These are phyloP conservation scores for Theonella swinhoei DNA, from an alignment of 37 sponge, comb jelly and placozoan species.

Conservation along the genomic window DNA sequence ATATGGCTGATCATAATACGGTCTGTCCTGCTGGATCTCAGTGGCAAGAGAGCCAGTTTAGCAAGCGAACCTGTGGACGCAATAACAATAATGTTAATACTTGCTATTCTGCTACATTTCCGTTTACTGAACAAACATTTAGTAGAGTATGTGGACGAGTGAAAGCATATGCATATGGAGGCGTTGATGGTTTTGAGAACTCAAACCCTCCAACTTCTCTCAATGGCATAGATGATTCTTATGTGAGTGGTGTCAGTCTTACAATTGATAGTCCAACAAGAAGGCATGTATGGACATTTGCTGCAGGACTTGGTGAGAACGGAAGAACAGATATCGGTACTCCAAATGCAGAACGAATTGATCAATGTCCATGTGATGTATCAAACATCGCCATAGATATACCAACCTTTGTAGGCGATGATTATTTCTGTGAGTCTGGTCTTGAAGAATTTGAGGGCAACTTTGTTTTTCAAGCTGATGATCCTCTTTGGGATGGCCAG, in stretches of 20 bases:
- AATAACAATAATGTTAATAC: no score
- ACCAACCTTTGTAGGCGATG: slow-evolving; percentile 5
- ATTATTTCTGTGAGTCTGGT: slow-evolving; percentile 34
- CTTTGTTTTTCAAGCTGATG: neutral
- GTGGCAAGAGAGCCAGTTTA: no score
- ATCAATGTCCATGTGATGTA: neutral
- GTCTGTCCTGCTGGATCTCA: neutral
- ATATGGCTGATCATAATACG: neutral
- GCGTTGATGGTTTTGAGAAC: neutral
- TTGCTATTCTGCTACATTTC: no score
- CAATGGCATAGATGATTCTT: neutral
- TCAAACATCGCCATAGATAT: neutral
- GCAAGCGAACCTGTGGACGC: no score
- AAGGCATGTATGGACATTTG: slow-evolving; percentile 11
- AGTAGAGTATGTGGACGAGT: no score
- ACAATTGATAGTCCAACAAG: neutral
- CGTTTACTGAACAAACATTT: no score
- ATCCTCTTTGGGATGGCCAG: slow-evolving; percentile 33
- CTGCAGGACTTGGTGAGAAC: neutral
- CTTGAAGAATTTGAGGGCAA: neutral
- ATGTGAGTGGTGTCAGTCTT: no score
- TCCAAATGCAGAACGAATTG: neutral
- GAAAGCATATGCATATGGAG: no score
- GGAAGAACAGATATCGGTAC: no score
- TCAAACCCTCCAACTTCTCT: neutral